These are phyloP conservation scores for Cheirogaleus major DNA, from an alignment of 2,797 vertebrate genomes.

Conservation along the genomic window DNA sequence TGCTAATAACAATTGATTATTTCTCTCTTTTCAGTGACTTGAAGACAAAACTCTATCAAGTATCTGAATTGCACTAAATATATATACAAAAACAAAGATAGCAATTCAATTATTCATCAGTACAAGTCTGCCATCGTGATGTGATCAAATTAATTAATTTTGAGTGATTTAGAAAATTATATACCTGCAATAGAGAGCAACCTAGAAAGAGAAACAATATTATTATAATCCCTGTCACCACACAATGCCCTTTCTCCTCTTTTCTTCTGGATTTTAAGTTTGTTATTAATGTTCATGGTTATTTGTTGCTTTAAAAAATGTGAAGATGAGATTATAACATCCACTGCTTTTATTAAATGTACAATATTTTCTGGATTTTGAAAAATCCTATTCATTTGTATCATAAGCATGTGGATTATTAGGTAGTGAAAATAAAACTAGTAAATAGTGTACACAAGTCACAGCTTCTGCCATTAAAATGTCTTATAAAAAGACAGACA, in stretches of 20 bases:
- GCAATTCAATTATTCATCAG: neutral
- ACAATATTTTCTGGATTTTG: neutral
- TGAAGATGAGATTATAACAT: neutral
- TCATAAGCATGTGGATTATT: neutral
- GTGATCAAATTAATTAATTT: conserved; percentile 46
- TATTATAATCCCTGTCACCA: neutral
- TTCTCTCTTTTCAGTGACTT: neutral
- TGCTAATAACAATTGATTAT: neutral
- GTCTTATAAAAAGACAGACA: neutral
- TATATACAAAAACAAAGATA: neutral
- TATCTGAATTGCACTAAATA: neutral
- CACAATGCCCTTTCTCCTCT: neutral
- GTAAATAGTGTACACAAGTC: neutral
- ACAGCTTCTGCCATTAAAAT: neutral
- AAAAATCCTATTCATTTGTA: neutral
- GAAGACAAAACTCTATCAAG: neutral
- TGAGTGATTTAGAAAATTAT: conserved; percentile 13
- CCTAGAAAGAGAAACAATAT: neutral
- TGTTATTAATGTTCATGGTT: neutral
- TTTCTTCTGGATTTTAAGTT: neutral
- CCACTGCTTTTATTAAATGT: neutral
- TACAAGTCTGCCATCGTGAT: neutral
- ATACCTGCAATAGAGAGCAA: neutral
- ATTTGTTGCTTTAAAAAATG: neutral
- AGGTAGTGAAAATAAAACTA: neutral